A percentile compares a stretch with the other conserved stretches of the same genome.
phyloP scores from a whole-genome alignment of 2,797 vertebrate species.

The Denticeps clupeoides region DNA sequence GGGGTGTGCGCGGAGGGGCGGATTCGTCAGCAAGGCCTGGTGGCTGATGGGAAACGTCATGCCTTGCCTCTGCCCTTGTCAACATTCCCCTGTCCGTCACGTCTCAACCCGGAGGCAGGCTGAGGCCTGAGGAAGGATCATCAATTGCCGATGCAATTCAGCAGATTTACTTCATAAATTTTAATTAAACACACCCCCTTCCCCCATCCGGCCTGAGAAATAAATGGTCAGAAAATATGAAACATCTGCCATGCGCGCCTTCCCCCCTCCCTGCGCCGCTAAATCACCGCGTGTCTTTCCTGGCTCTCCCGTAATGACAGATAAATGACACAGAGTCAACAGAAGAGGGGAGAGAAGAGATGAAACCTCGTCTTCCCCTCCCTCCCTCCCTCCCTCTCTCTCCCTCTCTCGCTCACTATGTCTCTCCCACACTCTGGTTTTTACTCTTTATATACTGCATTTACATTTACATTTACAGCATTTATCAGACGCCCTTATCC shows the following conservation, averaged over 20 bases:
- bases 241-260: constrained; percentile 96
- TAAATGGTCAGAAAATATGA: constrained; percentile 98
- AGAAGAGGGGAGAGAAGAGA: not conserved
- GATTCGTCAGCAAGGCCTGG: constrained; percentile 20
- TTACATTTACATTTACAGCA: no score
- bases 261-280: constrained; percentile 81
- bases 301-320: not conserved
- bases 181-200: constrained; percentile 78
- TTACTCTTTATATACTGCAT: no score
- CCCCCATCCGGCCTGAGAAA: constrained; percentile 58
- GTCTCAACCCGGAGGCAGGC: constrained; percentile 83
- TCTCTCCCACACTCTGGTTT: no score
- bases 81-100: constrained; percentile 79
- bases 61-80: constrained; percentile 83
- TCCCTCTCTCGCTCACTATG: no score
- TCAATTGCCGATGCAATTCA: constrained; percentile 92
- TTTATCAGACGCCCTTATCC: no score
- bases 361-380: no score
- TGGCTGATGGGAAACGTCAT: constrained; percentile 53
- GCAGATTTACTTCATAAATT: constrained; percentile 99
- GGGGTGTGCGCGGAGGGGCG: constrained; percentile 26
- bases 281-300: constrained; percentile 61
- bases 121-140: constrained; percentile 77
- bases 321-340: not conserved
- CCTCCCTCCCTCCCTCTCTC: no score